Evolutionary conservation across 2,888 invertebrate genomes (phyloP).

Genomic region (Folsomia candida): DNA sequence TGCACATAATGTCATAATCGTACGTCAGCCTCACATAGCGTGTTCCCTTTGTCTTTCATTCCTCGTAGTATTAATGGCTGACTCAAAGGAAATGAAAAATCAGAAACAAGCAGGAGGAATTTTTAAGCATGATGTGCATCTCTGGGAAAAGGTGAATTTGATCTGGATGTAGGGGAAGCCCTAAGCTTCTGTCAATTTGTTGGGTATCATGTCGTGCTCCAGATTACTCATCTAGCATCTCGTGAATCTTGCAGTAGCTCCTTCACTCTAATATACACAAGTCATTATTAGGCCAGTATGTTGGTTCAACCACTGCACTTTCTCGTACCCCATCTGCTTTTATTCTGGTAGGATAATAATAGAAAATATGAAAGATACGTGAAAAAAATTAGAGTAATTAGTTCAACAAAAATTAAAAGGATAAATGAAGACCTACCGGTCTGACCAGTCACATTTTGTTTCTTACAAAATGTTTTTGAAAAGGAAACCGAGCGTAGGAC

Average conservation of each 20-base stretch:
- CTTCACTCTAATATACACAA: too few species aligned
- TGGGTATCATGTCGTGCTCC: too few species aligned
- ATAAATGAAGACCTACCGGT: neutral
- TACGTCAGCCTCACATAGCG: neutral
- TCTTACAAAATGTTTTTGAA: neutral
- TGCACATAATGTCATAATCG: slow-evolving; percentile 1
- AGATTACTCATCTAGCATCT: too few species aligned
- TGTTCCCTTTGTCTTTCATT: neutral
- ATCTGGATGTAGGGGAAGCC: too few species aligned
- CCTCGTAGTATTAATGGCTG: neutral
- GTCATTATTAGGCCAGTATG: too few species aligned
- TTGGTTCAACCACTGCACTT: too few species aligned
- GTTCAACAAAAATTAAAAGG: neutral
- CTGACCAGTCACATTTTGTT: neutral
- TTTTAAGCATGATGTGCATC: neutral
- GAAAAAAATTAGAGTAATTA: neutral
- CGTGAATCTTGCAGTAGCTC: too few species aligned
- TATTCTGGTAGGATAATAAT: too few species aligned
- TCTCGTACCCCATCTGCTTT: neutral
- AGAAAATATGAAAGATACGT: neutral
- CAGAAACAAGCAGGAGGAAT: neutral
- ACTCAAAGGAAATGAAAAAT: too few species aligned
- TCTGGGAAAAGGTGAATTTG: too few species aligned
- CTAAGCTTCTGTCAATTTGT: too few species aligned
- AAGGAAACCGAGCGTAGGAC: neutral